Conservation (phyloP, 1,140 invertebrate species). For the Zaprionus gabonicus region DNA sequence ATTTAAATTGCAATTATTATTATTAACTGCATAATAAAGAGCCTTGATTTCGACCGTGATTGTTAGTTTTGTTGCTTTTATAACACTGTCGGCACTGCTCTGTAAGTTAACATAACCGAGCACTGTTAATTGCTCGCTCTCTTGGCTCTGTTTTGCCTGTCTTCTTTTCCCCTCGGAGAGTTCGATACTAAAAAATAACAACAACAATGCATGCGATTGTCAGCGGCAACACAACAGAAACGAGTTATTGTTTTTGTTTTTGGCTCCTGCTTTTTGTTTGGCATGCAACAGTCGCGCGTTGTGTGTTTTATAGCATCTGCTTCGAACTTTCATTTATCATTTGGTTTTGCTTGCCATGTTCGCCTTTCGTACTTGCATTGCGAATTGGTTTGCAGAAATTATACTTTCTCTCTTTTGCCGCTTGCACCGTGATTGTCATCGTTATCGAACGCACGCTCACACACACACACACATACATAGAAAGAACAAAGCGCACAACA, state of each 20-base stretch:
- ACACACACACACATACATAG: neutral
- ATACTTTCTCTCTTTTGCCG: conserved; percentile 47
- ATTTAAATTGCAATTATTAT: conserved; percentile 62
- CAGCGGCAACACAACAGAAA: conserved; percentile 32
- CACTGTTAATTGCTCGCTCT: conserved; percentile 30
- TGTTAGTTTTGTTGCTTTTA: conserved; percentile 41
- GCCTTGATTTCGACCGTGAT: conserved; percentile 8
- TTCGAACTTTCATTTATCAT: conserved; percentile 56
- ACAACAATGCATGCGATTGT: conserved; percentile 50
- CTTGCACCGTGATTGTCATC: conserved; percentile 16
- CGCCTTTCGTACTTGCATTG: conserved; percentile 36
- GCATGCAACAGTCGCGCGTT: conserved; percentile 34
- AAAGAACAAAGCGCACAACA: neutral
- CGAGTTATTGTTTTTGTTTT: conserved; percentile 23
- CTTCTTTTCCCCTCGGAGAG: conserved; percentile 1
- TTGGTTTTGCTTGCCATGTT: conserved; percentile 11
- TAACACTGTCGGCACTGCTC: conserved; percentile 14
- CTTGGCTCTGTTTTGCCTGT: neutral
- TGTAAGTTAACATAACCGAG: conserved; percentile 42
- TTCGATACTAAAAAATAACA: conserved; percentile 12
- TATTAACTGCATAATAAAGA: conserved; percentile 58
- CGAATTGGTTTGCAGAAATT: conserved; percentile 44
- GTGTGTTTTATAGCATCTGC: conserved; percentile 40
- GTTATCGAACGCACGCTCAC: conserved; percentile 10
- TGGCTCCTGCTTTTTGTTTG: conserved; percentile 7